Percentiles rank a stretch among this genome's conserved stretches.
phyloP scores from a whole-genome alignment of 2,797 vertebrate genomes.

The Delichon dasypus region DNA sequence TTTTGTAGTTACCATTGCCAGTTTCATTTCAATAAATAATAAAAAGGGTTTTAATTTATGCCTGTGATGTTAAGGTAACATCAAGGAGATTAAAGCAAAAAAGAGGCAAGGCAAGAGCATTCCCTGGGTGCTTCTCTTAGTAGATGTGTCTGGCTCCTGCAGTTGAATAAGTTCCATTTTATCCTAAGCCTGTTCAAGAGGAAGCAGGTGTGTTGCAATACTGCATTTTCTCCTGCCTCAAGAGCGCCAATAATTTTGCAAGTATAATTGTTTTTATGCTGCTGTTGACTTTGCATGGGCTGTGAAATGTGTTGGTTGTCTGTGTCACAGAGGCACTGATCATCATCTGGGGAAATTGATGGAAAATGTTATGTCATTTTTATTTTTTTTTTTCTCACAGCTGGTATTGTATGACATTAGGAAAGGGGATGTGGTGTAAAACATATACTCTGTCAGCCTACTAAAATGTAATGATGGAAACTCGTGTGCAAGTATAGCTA shows the following conservation, averaged over 20 bases:
- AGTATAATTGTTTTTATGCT: background rate
- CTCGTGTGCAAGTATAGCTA: background rate
- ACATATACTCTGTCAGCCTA: background rate
- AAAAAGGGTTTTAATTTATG: background rate
- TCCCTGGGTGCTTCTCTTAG: background rate
- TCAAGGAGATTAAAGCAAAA: background rate
- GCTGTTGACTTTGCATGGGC: background rate
- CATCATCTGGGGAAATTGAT: background rate
- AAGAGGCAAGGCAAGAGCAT: background rate
- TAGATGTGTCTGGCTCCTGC: background rate
- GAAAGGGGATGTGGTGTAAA: background rate
- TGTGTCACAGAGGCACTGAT: background rate
- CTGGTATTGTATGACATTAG: background rate
- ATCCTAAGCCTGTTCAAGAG: background rate
- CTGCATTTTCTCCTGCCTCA: background rate
- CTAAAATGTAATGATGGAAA: background rate
- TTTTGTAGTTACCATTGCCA: background rate
- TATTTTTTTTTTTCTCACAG: no score
- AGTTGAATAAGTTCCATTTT: background rate
- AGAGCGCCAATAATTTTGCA: background rate
- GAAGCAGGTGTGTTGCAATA: background rate
- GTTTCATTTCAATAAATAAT: background rate
- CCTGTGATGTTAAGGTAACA: background rate
- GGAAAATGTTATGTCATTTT: fast-evolving
- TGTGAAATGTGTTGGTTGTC: background rate